Conservation (phyloP, 2,888 invertebrate genomes). For the Cynaeus angustus region DNA sequence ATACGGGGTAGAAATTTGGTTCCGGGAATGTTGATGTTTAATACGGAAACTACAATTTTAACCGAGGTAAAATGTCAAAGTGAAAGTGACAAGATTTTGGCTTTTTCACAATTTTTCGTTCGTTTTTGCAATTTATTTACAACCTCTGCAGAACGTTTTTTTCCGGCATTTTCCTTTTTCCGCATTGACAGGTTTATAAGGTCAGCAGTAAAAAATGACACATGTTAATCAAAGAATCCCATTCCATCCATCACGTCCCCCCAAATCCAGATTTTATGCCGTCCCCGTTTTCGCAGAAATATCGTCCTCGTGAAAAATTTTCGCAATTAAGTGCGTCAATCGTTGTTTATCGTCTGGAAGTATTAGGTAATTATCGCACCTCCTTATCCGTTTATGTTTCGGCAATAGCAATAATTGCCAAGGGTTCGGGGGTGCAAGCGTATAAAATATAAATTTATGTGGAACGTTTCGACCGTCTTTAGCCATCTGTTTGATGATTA, state of each 20-base stretch:
- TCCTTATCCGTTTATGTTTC: slow-evolving; percentile 36
- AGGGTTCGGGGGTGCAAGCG: slow-evolving; percentile 19
- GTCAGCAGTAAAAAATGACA: slow-evolving; percentile 2
- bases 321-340: slow-evolving; percentile 5
- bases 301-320: background rate
- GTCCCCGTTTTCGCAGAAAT: background rate
- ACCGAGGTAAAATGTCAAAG: too few relatives aligned
- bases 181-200: slow-evolving; percentile 1
- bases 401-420: slow-evolving; percentile 38
- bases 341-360: slow-evolving; percentile 24
- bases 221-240: slow-evolving; percentile 2
- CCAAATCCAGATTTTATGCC: slow-evolving; percentile 9
- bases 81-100: too few relatives aligned
- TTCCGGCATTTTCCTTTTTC: background rate
- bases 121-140: background rate
- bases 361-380: slow-evolving; percentile 32
- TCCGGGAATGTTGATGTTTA: too few relatives aligned
- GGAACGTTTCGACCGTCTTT: slow-evolving; percentile 50
- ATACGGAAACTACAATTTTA: too few relatives aligned
- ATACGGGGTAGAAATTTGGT: too few relatives aligned
- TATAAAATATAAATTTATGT: slow-evolving; percentile 47
- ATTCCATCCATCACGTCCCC: slow-evolving; percentile 4
- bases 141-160: too few relatives aligned
- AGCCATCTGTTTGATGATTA: slow-evolving; percentile 61
- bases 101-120: too few relatives aligned